phyloP scores from a whole-genome alignment of 2,113 vertebrate species.

The Tenebrosternarchus preto region DNA sequence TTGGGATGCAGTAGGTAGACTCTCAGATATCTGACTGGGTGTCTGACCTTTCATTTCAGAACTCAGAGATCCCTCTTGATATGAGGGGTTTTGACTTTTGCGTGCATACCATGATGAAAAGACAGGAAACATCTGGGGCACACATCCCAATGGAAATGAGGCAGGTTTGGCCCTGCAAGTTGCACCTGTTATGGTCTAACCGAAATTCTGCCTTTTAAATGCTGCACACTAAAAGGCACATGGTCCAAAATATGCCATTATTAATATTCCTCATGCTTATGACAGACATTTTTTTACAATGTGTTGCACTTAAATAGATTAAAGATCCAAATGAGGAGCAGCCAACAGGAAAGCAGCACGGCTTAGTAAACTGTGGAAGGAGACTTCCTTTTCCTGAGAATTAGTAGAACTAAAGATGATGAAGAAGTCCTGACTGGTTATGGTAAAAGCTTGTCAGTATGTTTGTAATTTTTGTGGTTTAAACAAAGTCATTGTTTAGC shows the following conservation, averaged over 20 bases:
- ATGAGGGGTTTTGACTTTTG: conserved; percentile 60
- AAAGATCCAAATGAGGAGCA: not conserved
- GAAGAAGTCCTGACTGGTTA: no score
- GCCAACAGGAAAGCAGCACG: not conserved
- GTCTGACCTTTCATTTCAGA: conserved; percentile 51
- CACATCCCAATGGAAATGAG: conserved; percentile 55
- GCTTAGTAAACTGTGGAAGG: no score
- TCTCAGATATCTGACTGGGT: conserved; percentile 52
- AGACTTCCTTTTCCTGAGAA: conserved; percentile 33
- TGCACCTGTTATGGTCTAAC: conserved; percentile 59
- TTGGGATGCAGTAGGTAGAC: conserved; percentile 33
- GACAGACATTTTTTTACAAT: not conserved
- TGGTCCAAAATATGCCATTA: conserved; percentile 23
- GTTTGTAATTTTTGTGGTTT: not conserved
- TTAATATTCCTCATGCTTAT: not conserved
- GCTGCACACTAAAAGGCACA: conserved; percentile 2
- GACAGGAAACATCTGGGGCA: conserved; percentile 61
- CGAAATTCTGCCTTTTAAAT: conserved; percentile 38
- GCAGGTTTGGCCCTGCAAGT: conserved; percentile 51
- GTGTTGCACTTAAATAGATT: not conserved
- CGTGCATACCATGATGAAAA: conserved; percentile 59
- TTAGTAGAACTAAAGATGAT: not conserved
- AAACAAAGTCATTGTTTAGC: no score
- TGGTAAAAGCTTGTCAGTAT: not conserved
- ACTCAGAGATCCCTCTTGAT: conserved; percentile 58